These are phyloP conservation scores for Alca torda DNA, from an alignment of 2,797 vertebrate species.

Conservation along the genomic window DNA sequence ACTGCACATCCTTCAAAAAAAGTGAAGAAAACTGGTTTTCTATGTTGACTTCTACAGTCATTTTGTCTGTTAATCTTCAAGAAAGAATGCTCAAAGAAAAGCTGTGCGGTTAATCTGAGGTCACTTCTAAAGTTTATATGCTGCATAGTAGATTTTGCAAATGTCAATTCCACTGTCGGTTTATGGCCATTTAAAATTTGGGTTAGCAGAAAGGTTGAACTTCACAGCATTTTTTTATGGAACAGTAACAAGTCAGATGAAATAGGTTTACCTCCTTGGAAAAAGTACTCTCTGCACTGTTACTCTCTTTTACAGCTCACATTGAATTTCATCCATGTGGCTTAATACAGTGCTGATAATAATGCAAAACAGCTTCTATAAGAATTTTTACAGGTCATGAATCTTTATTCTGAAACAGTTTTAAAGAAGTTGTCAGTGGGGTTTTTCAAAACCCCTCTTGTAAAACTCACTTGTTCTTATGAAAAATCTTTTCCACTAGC, in stretches of 20 bases:
- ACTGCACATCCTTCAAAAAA: background rate
- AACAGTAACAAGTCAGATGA: background rate
- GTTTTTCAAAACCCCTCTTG: background rate
- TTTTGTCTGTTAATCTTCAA: background rate
- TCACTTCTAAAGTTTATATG: background rate
- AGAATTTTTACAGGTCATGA: constrained; percentile 23
- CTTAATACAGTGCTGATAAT: background rate
- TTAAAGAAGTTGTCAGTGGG: background rate
- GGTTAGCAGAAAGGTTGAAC: background rate
- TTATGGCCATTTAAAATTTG: background rate
- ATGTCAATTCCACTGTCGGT: background rate
- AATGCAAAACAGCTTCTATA: constrained; percentile 8
- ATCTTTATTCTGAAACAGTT: constrained; percentile 32
- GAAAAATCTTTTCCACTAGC: constrained; percentile 3
- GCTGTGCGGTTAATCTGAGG: background rate
- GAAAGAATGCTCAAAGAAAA: background rate
- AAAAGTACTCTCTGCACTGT: background rate
- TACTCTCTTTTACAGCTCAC: background rate
- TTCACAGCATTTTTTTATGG: background rate
- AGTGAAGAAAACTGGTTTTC: background rate
- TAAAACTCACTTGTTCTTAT: background rate
- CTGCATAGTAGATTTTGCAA: background rate
- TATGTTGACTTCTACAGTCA: background rate
- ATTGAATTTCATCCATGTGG: background rate
- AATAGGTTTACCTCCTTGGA: background rate